phyloP scores from a whole-genome alignment of 2,797 vertebrate species.

The Hybognathus amarus region DNA sequence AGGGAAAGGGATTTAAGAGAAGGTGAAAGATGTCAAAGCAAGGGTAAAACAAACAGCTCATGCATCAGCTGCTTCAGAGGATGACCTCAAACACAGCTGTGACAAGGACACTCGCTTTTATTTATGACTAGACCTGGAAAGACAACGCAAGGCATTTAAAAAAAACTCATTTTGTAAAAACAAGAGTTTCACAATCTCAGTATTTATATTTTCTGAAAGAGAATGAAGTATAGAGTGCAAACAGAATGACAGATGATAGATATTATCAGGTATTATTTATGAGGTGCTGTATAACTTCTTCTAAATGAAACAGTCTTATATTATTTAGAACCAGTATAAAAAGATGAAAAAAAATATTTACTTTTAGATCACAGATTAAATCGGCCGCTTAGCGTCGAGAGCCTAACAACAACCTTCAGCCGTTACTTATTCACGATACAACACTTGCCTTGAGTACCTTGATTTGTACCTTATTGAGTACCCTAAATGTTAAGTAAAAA shows the following conservation, averaged over 20 bases:
- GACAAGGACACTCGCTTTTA: conserved; percentile 28
- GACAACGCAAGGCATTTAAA: neutral
- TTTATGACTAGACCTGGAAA: conserved; percentile 37
- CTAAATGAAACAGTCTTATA: neutral
- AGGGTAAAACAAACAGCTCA: conserved; percentile 41
- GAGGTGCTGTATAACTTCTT: neutral
- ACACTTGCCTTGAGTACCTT: too few species aligned
- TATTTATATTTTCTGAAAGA: conserved; percentile 16
- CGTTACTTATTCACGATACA: too few species aligned
- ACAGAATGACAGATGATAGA: conserved; percentile 3
- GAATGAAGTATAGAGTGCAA: neutral
- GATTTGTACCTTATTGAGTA: too few species aligned
- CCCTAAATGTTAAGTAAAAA: too few species aligned
- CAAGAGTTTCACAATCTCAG: neutral
- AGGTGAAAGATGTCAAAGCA: conserved; percentile 45
- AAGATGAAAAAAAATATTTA: too few species aligned
- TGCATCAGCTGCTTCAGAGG: conserved; percentile 40
- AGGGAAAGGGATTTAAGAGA: conserved; percentile 27
- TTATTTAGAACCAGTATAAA: neutral
- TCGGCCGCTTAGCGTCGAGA: too few species aligned
- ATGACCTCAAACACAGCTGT: conserved; percentile 31
- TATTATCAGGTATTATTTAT: neutral
- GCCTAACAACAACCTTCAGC: too few species aligned
- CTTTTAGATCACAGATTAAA: neutral
- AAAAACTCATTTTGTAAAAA: neutral